A percentile compares a stretch with the other conserved stretches of the same genome.
Evolutionary conservation across 1,140 invertebrate genomes (phyloP).

Genomic region (Solenopsis invicta): DNA sequence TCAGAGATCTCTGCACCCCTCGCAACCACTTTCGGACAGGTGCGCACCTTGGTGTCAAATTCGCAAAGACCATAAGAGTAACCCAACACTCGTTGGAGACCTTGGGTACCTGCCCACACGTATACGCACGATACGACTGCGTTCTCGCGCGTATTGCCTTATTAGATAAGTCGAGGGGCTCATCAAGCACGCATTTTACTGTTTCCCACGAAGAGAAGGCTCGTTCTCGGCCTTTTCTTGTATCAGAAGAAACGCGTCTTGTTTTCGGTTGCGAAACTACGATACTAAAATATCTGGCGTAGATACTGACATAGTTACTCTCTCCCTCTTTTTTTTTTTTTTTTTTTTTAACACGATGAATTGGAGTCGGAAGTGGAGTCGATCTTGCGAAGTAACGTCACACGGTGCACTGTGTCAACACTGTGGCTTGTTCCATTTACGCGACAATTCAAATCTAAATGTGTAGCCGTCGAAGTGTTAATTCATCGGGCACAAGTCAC

Average conservation of each 20-base stretch:
- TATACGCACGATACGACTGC: constrained; percentile 27
- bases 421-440: not conserved
- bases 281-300: not conserved
- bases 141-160: constrained; percentile 66
- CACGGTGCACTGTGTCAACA: not conserved
- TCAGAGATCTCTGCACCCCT: constrained; percentile 5
- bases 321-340: too few species aligned
- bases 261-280: not conserved
- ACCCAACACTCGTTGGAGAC: constrained; percentile 76
- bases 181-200: not conserved
- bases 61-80: constrained; percentile 63
- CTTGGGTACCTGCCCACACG: constrained; percentile 78
- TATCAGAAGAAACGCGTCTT: not conserved
- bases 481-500: not conserved
- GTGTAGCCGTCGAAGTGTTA: not conserved
- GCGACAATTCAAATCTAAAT: not conserved
- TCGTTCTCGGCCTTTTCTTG: not conserved
- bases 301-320: too few species aligned
- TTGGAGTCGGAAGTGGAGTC: not conserved
- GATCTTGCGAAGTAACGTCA: not conserved
- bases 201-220: not conserved
- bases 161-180: constrained; percentile 72
- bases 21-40: constrained; percentile 43
- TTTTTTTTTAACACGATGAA: not conserved
- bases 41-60: constrained; percentile 19